Percentiles rank a stretch among this genome's conserved stretches.
Evolutionary conservation across 2,797 vertebrate genomes (phyloP).

Genomic region (Perodicticus potto): DNA sequence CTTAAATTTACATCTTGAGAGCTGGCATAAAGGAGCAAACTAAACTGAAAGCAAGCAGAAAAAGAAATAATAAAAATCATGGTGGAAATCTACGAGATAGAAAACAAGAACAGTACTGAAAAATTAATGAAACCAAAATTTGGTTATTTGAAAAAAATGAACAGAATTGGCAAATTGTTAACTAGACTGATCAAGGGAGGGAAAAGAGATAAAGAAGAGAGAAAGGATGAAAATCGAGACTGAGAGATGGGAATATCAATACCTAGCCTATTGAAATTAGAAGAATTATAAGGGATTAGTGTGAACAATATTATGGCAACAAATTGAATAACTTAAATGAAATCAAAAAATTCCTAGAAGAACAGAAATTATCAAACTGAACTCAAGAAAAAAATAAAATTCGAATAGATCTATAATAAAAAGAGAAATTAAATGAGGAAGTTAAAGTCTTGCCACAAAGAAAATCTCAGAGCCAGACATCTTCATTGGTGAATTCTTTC

Average conservation of each 20-base stretch:
- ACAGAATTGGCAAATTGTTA: background rate
- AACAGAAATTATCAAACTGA: background rate
- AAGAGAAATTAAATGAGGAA: background rate
- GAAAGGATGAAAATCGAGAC: background rate
- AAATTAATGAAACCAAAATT: background rate
- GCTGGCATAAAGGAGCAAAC: background rate
- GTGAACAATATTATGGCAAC: background rate
- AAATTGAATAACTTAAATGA: background rate
- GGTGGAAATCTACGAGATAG: background rate
- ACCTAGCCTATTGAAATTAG: background rate
- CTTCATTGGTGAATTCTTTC: slow-evolving; percentile 16
- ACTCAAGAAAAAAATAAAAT: slow-evolving; percentile 11
- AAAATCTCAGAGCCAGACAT: background rate
- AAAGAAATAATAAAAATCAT: slow-evolving; percentile 38
- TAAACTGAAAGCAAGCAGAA: slow-evolving; percentile 8
- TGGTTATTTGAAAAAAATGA: slow-evolving; percentile 2
- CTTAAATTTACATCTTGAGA: background rate
- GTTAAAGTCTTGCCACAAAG: slow-evolving; percentile 7
- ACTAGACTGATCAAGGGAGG: background rate
- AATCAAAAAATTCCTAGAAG: background rate
- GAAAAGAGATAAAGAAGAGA: background rate
- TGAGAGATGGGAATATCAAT: background rate
- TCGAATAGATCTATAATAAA: background rate
- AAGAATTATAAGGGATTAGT: background rate
- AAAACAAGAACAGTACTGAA: slow-evolving; percentile 16